Percentiles rank a stretch among this genome's conserved stretches.
phyloP scores from a whole-genome alignment of 35 echinoderm and acorn worm genomes.

The Anneissia japonica region DNA sequence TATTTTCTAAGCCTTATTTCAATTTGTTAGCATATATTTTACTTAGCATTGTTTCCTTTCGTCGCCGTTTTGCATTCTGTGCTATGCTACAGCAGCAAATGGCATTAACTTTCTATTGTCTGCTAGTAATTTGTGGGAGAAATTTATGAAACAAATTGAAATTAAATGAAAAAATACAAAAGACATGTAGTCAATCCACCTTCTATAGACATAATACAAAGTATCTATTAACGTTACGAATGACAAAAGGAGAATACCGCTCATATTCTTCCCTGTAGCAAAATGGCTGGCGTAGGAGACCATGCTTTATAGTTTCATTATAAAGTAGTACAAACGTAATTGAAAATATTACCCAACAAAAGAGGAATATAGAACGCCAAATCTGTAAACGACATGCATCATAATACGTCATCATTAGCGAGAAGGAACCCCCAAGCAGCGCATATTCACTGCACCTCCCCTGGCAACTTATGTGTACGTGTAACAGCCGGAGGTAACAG shows the following conservation, averaged over 20 bases:
- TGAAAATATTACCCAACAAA: neutral
- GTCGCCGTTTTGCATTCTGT: neutral
- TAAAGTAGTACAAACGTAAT: neutral
- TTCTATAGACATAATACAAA: neutral
- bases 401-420: neutral
- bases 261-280: neutral
- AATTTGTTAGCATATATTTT: neutral
- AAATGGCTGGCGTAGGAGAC: neutral
- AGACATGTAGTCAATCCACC: neutral
- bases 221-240: constrained; percentile 2
- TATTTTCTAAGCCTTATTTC: too few relatives aligned
- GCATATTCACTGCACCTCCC: neutral
- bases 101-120: neutral
- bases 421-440: neutral
- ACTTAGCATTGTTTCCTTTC: neutral
- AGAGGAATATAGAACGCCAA: neutral
- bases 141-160: neutral
- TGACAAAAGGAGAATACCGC: neutral
- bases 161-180: neutral
- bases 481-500: neutral
- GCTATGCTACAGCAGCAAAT: too few relatives aligned
- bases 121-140: neutral
- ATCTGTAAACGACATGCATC: neutral
- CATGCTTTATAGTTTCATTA: neutral
- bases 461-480: neutral